Base-by-base conservation (phyloP, 2,888 invertebrate genomes). In the Punctoribates punctum region DNA sequence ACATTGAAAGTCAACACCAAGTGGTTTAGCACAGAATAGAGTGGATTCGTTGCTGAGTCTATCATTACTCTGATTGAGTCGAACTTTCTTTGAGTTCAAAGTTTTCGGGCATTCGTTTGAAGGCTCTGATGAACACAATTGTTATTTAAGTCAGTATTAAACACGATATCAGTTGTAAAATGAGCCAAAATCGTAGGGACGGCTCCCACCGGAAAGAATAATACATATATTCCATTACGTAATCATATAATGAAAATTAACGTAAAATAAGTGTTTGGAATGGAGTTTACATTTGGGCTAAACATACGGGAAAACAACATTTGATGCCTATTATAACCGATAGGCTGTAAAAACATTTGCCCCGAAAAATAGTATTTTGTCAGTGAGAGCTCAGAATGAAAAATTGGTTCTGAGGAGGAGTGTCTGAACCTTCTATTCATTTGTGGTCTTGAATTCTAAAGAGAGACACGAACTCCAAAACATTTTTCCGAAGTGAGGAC, bases 391-490 rank as follows among this genome's bases (percentile, higher is more conserved):
- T 48, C 20, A 20, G 8, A 72, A 48, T 72, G 46, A 72, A 23
- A 46, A 46, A 72, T 72, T 27, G 48, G 25, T 13, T 15, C 11
- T 72, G 25, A 48, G 72, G 48, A 72, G 72, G 72, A 72, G 72
- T 72, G 48, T 42, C 48, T 72, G 38, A 72, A 20, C 65, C 38
- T 34, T 34, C 4, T 15, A 34, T 67, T 38, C 72, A 72, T 23
- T 48, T 72, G 25, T 48, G 72, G 48, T 48, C 48, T 25, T 72
- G 38, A 25, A 48, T 48, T 67, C 38, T 42, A 67, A 38, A 42
- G 38, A 67, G 38, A 72, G 48, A 72, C 46, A 62, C 48, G n/a
- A 72, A 48, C 72, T 72, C 72, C 48, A 20, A 42, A 67, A 38
- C 42, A 11, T 65, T 38, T 57, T 67, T 67, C 8, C 15, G 34